Conservation (phyloP, 2,797 vertebrate genomes). For the Tenualosa thibaudeaui region DNA sequence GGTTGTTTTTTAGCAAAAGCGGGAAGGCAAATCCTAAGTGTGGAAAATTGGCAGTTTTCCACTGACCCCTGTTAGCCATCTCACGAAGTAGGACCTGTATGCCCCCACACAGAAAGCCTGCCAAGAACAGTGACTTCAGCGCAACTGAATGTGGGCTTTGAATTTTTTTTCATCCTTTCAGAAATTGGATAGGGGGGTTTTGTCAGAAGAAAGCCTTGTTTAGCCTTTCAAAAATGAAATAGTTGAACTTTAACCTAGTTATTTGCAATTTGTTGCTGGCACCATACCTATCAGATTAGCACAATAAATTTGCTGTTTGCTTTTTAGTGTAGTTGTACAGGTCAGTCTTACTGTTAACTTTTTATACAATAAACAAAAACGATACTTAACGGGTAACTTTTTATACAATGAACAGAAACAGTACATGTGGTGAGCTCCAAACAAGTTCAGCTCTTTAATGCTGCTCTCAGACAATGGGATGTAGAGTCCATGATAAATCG, state of each 20-base stretch:
- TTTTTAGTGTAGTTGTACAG: background rate
- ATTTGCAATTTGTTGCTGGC: background rate
- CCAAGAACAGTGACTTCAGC: conserved; percentile 49
- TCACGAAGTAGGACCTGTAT: conserved; percentile 35
- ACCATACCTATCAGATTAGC: background rate
- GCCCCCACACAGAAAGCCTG: conserved; percentile 23
- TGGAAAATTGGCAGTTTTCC: conserved; percentile 51
- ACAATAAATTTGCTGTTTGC: background rate
- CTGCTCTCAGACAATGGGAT: background rate
- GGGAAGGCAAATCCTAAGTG: conserved; percentile 29
- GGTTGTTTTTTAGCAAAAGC: conserved; percentile 15
- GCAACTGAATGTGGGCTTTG: conserved; percentile 41
- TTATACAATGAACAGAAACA: background rate
- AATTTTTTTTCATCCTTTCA: conserved; percentile 35
- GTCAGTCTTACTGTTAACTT: too few species aligned
- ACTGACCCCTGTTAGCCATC: conserved; percentile 39
- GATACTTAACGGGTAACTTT: background rate
- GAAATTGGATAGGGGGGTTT: background rate
- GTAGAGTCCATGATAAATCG: background rate
- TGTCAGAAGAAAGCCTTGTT: conserved; percentile 27
- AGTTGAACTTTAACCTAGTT: background rate
- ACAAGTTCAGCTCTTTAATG: background rate
- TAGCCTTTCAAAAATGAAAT: background rate
- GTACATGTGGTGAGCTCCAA: background rate
- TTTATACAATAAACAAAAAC: background rate